Evolutionary conservation across 2,797 vertebrate species (phyloP).

Genomic region (Hippocampus kuda): DNA sequence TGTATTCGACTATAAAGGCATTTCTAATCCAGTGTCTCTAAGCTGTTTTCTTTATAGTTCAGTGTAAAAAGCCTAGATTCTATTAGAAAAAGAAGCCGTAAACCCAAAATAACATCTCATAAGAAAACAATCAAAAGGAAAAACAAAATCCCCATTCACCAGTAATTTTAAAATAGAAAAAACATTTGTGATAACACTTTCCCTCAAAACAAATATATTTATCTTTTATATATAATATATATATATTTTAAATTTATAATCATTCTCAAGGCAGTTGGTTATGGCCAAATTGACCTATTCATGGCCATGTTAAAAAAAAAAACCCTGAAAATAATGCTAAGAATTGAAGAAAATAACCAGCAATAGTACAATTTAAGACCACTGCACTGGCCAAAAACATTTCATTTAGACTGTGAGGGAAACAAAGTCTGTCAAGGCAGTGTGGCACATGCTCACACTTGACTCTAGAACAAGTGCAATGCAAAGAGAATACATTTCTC

Average conservation of each 20-base stretch:
- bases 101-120: constrained; percentile 63
- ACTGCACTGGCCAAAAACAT: constrained; percentile 46
- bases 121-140: constrained; percentile 54
- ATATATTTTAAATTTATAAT: constrained; percentile 47
- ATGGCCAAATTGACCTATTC: constrained; percentile 64
- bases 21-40: constrained; percentile 78
- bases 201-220: constrained; percentile 72
- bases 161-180: constrained; percentile 72
- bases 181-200: constrained; percentile 59
- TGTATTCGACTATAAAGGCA: constrained; percentile 77
- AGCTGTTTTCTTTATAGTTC: constrained; percentile 70
- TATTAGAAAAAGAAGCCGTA: constrained; percentile 67
- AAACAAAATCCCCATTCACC: constrained; percentile 67
- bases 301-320: constrained; percentile 55
- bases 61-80: constrained; percentile 76
- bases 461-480: constrained; percentile 62
- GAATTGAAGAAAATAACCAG: constrained; percentile 47
- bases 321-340: constrained; percentile 44
- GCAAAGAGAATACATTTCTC: constrained; percentile 56
- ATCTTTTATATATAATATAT: constrained; percentile 55
- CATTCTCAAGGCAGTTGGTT: constrained; percentile 74
- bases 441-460: constrained; percentile 53
- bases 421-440: constrained; percentile 54
- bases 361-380: constrained; percentile 41
- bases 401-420: constrained; percentile 43